Conservation (phyloP, 2,888 invertebrate genomes). For the Eupithecia inturbata region DNA sequence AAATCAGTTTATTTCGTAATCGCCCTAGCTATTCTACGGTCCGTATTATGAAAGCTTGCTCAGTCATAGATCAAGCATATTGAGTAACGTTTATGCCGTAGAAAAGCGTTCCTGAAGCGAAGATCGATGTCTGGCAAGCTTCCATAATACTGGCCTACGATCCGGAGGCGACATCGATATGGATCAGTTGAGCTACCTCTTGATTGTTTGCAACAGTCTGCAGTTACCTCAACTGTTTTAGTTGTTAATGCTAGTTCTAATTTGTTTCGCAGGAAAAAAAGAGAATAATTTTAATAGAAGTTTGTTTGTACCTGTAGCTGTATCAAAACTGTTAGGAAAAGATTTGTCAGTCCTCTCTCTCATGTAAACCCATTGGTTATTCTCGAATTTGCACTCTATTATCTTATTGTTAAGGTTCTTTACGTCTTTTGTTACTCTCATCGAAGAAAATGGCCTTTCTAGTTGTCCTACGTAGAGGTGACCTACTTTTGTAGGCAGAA, state of each 20-base stretch:
- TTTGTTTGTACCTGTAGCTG: constrained; percentile 87
- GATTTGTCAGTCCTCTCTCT: constrained; percentile 98
- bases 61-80: too few relatives aligned
- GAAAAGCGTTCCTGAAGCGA: too few relatives aligned
- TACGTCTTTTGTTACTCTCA: constrained; percentile 91
- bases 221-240: background rate
- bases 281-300: background rate
- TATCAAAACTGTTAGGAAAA: constrained; percentile 94
- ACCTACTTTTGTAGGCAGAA: constrained; percentile 88
- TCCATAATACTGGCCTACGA: too few relatives aligned
- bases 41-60: too few relatives aligned
- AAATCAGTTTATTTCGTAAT: too few relatives aligned
- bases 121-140: too few relatives aligned
- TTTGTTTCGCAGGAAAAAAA: background rate
- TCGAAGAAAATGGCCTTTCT: constrained; percentile 87
- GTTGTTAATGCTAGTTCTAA: background rate
- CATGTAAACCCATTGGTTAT: constrained; percentile 95
- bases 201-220: background rate
- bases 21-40: too few relatives aligned
- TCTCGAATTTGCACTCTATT: constrained; percentile 95
- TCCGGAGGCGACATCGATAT: too few relatives aligned
- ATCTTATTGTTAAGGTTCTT: constrained; percentile 95
- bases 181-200: too few relatives aligned
- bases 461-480: constrained; percentile 91
- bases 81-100: too few relatives aligned